These are phyloP conservation scores for Caenorhabditis angaria DNA, from an alignment of 2,888 invertebrate genomes.

Conservation along the genomic window DNA sequence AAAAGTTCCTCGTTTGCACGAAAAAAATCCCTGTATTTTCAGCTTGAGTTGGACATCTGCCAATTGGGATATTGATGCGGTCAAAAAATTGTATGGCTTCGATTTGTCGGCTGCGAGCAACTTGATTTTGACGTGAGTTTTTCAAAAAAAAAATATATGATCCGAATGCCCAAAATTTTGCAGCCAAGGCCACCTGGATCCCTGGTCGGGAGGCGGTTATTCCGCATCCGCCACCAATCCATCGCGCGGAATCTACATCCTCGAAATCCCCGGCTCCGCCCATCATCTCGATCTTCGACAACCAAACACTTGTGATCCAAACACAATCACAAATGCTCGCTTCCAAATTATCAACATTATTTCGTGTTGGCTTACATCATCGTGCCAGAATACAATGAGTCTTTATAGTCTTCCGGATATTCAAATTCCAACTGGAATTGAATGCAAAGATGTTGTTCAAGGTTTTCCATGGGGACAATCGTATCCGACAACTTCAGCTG, in stretches of 20 bases:
- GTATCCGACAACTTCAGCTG: background rate
- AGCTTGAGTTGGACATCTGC: conserved; percentile 40
- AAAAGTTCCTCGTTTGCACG: too few species aligned
- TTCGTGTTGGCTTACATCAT: conserved; percentile 32
- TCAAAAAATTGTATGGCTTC: conserved; percentile 54
- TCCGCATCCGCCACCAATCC: conserved; percentile 16
- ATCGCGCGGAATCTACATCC: conserved; percentile 42
- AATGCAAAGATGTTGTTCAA: conserved; percentile 27
- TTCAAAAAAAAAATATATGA: background rate
- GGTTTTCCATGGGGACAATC: conserved; percentile 49
- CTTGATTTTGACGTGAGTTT: conserved; percentile 60
- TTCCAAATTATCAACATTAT: conserved; percentile 49
- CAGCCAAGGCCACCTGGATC: conserved; percentile 75
- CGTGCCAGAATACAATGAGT: too few species aligned
- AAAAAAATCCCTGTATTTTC: too few species aligned
- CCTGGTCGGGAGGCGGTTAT: conserved; percentile 75
- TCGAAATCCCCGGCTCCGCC: conserved; percentile 62
- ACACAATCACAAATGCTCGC: conserved; percentile 55
- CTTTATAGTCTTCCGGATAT: conserved; percentile 26
- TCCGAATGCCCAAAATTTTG: conserved; percentile 9
- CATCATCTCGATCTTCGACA: conserved; percentile 72
- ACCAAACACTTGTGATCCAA: conserved; percentile 67
- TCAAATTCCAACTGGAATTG: conserved; percentile 20
- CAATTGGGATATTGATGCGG: conserved; percentile 49
- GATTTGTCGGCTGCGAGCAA: conserved; percentile 52